Percentiles rank a stretch among this genome's conserved stretches.
These are phyloP conservation scores for Erpobdella octoculata DNA, from an alignment of 2,888 invertebrate genomes.

Conservation along the genomic window DNA sequence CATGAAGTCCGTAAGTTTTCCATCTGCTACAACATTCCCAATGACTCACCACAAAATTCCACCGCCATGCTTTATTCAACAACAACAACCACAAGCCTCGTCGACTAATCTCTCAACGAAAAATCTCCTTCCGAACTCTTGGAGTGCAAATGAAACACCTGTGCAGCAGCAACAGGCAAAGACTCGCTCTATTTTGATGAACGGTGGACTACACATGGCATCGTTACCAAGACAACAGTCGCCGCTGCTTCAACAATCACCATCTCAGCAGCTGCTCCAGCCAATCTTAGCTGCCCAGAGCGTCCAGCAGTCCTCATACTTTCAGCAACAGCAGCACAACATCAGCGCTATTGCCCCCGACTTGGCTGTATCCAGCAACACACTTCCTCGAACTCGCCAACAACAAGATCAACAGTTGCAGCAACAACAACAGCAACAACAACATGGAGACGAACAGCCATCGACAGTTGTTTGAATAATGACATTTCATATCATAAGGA, in stretches of 20 bases:
- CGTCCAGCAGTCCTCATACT: not conserved
- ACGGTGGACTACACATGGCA: not conserved
- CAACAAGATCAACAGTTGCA: not conserved
- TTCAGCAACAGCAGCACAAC: conserved; percentile 1
- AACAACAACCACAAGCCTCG: not conserved
- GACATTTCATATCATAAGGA: not conserved
- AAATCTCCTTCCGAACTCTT: too few relatives aligned
- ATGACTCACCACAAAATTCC: not conserved
- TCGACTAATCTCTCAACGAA: too few relatives aligned
- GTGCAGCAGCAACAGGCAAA: not conserved
- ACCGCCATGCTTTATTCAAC: not conserved
- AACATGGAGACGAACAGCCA: not conserved
- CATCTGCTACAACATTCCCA: not conserved
- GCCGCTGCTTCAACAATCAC: not conserved
- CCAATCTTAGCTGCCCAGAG: not conserved
- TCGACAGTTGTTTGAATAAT: not conserved
- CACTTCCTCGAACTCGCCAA: conserved; percentile 2
- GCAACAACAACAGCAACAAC: conserved; percentile 4
- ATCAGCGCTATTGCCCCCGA: not conserved
- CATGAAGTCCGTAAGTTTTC: not conserved
- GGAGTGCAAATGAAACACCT: not conserved
- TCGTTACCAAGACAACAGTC: not conserved
- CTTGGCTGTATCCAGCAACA: not conserved
- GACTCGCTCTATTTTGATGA: conserved; percentile 15
- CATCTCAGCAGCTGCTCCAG: not conserved